A percentile compares a stretch with the other conserved stretches of the same genome.
Conservation (phyloP, 2,113 vertebrate species). For the Heterocephalus glaber region DNA sequence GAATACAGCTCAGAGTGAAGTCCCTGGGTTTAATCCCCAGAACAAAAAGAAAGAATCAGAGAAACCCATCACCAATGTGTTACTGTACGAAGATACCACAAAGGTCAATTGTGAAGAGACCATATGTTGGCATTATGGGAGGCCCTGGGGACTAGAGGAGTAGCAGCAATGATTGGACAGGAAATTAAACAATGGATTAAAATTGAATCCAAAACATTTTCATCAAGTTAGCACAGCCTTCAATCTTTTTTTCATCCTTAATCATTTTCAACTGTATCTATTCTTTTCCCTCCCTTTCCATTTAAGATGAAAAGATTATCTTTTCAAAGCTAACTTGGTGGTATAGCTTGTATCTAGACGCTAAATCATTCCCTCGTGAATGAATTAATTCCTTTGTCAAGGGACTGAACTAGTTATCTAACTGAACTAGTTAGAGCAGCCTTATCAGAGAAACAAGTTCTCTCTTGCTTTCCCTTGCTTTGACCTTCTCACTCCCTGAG, state of each 20-base stretch:
- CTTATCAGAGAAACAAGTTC: not conserved
- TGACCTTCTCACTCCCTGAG: not conserved
- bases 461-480: not conserved
- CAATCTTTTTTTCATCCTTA: not conserved
- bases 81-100: not conserved
- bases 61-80: not conserved
- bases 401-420: not conserved
- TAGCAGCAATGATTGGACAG: not conserved
- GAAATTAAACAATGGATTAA: not conserved
- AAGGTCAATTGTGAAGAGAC: not conserved
- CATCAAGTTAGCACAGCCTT: not conserved
- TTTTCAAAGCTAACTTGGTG: not conserved
- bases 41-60: not conserved
- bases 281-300: not conserved
- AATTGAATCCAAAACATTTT: not conserved
- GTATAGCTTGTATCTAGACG: no score
- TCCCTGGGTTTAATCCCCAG: no score
- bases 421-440: not conserved
- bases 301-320: not conserved
- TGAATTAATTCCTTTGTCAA: not conserved
- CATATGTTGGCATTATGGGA: not conserved
- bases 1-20: no score
- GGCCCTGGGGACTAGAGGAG: not conserved
- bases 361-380: not conserved
- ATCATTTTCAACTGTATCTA: not conserved